phyloP scores from a whole-genome alignment of 1,140 invertebrate species.

The Drosophila bipectinata region DNA sequence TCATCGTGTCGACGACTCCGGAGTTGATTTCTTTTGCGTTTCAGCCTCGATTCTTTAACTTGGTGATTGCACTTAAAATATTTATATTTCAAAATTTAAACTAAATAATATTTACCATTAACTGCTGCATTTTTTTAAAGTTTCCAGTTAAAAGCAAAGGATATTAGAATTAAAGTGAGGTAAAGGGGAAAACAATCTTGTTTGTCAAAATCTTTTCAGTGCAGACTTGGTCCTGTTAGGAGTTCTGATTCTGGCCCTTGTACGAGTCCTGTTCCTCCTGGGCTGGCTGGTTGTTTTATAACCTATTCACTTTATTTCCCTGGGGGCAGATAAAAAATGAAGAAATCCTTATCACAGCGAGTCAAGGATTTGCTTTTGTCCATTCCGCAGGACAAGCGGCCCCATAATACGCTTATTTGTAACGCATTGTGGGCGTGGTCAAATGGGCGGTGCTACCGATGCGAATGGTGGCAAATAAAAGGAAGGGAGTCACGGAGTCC shows the following conservation, averaged over 20 bases:
- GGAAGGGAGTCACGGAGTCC: not conserved
- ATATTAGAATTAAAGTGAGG: too few relatives aligned
- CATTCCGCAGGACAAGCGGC: slow-evolving; percentile 74
- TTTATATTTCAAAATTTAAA: not conserved
- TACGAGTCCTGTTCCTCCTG: slow-evolving; percentile 28
- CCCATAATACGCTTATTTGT: slow-evolving; percentile 82
- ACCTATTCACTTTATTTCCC: slow-evolving; percentile 83
- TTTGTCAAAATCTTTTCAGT: not conserved
- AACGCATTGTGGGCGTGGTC: slow-evolving; percentile 71
- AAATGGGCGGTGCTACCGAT: slow-evolving; percentile 18
- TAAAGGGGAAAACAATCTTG: too few relatives aligned
- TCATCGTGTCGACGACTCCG: slow-evolving; percentile 46
- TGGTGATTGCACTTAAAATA: slow-evolving; percentile 11
- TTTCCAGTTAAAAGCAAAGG: not conserved
- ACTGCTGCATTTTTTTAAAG: too few relatives aligned
- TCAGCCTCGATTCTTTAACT: slow-evolving; percentile 35
- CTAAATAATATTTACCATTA: too few relatives aligned
- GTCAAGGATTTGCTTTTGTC: slow-evolving; percentile 83
- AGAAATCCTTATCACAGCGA: slow-evolving; percentile 83
- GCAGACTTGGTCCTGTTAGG: slow-evolving; percentile 13
- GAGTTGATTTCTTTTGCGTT: slow-evolving; percentile 79
- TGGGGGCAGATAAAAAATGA: slow-evolving; percentile 83
- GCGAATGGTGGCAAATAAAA: not conserved
- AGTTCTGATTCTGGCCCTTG: slow-evolving; percentile 24
- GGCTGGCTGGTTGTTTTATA: slow-evolving; percentile 77